These are phyloP conservation scores for Sphenopsis melanotis DNA, from an alignment of 2,797 vertebrate species.

Conservation along the genomic window DNA sequence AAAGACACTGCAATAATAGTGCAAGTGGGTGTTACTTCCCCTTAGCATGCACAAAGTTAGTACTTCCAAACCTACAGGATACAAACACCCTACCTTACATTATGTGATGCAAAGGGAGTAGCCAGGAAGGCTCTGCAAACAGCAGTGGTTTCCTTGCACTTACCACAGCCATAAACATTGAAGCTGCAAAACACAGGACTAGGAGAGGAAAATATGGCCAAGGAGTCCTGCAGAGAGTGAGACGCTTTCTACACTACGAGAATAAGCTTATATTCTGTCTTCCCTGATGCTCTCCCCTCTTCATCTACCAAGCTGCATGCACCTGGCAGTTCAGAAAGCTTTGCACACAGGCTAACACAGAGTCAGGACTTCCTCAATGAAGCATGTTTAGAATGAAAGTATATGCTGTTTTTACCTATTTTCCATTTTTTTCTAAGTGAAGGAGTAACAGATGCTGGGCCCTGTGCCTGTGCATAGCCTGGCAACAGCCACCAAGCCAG, in stretches of 20 bases:
- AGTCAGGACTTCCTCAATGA: neutral
- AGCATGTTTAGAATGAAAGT: neutral
- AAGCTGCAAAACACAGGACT: neutral
- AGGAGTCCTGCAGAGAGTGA: neutral
- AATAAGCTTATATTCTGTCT: neutral
- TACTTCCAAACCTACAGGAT: neutral
- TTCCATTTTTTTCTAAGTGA: neutral
- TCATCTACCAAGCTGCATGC: neutral
- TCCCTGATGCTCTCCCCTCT: fast-evolving
- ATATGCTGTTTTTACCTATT: neutral
- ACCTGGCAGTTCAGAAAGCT: neutral
- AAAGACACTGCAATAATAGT: neutral
- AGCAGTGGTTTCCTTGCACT: neutral
- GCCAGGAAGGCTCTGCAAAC: neutral
- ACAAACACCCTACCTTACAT: neutral
- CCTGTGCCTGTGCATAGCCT: neutral
- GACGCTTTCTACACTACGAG: neutral
- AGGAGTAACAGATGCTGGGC: neutral
- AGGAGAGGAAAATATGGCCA: neutral
- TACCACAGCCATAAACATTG: fast-evolving
- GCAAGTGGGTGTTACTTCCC: neutral
- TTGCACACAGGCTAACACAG: neutral
- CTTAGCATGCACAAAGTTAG: neutral
- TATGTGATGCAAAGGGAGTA: neutral
- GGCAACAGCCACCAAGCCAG: neutral